Conservation (phyloP, 2,113 vertebrate species). For the Prietella phreatophila region DNA sequence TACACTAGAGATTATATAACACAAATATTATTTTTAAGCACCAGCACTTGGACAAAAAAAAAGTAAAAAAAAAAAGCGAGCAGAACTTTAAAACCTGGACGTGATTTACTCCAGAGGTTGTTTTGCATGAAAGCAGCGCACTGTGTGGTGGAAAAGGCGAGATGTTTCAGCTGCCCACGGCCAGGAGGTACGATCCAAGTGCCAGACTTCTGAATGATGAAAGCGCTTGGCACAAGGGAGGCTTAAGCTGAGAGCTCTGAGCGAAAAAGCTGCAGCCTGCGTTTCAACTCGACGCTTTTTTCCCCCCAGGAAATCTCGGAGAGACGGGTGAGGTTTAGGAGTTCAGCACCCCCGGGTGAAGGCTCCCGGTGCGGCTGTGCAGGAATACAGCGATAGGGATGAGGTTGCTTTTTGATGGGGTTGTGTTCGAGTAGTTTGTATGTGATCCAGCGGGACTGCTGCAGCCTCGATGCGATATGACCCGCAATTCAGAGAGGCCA, state of each 20-base stretch:
- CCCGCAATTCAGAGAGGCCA: conserved; percentile 49
- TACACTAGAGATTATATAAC: conserved; percentile 72
- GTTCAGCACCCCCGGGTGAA: conserved; percentile 68
- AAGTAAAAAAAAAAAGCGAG: conserved; percentile 20
- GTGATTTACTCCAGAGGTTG: conserved; percentile 70
- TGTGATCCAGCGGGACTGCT: conserved; percentile 40
- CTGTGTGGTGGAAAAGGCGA: conserved; percentile 65
- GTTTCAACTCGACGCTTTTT: conserved; percentile 71
- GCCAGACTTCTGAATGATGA: conserved; percentile 75
- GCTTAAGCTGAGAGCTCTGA: conserved; percentile 72
- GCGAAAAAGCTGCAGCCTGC: conserved; percentile 71
- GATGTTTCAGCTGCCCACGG: conserved; percentile 70
- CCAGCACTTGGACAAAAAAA: conserved; percentile 41
- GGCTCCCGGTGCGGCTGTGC: conserved; percentile 63
- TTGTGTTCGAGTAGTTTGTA: conserved; percentile 40
- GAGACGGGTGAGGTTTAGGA: conserved; percentile 58
- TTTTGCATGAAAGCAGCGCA: conserved; percentile 69
- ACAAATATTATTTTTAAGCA: conserved; percentile 66
- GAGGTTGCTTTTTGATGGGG: conserved; percentile 47
- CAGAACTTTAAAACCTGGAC: conserved; percentile 59
- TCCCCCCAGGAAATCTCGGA: conserved; percentile 62
- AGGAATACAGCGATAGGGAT: conserved; percentile 64
- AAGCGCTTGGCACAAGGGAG: conserved; percentile 75
- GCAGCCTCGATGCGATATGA: conserved; percentile 42
- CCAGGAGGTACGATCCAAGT: conserved; percentile 74